These are phyloP conservation scores for Callopanchax toddi DNA, from an alignment of 2,113 vertebrate species.

Conservation along the genomic window DNA sequence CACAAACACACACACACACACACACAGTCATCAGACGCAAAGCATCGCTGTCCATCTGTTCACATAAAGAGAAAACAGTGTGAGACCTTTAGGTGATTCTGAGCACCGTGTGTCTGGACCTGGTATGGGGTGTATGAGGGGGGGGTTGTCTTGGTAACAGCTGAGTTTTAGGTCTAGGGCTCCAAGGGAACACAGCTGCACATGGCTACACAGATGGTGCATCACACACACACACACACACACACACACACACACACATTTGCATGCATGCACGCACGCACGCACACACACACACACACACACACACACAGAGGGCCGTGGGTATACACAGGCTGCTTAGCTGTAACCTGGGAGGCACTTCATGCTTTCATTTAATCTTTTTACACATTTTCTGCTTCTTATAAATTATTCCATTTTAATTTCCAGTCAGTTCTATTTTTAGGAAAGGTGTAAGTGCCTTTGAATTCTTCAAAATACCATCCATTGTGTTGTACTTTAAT, in stretches of 20 bases:
- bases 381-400: conserved; percentile 48
- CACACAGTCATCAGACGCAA: conserved; percentile 12
- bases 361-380: conserved; percentile 46
- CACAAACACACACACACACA: not conserved
- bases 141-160: conserved; percentile 67
- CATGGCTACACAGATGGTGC: conserved; percentile 69
- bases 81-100: conserved; percentile 46
- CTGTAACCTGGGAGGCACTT: conserved; percentile 70
- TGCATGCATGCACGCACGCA: conserved; percentile 15
- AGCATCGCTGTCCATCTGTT: conserved; percentile 53
- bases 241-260: conserved; percentile 1
- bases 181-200: conserved; percentile 68
- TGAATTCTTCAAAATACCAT: not conserved
- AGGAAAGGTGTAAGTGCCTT: not conserved
- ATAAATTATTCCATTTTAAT: conserved; percentile 38
- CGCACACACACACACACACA: conserved; percentile 13
- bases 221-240: not conserved
- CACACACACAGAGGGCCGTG: conserved; percentile 29
- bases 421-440: conserved; percentile 37
- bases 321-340: conserved; percentile 60
- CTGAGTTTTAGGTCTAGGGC: conserved; percentile 65
- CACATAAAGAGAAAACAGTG: conserved; percentile 28
- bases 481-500: no score
- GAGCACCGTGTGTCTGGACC: conserved; percentile 22
- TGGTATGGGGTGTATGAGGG: conserved; percentile 53